A percentile compares a stretch with the other conserved stretches of the same genome.
phyloP scores from a whole-genome alignment of 2,797 vertebrate genomes.

The Artibeus jamaicensis region DNA sequence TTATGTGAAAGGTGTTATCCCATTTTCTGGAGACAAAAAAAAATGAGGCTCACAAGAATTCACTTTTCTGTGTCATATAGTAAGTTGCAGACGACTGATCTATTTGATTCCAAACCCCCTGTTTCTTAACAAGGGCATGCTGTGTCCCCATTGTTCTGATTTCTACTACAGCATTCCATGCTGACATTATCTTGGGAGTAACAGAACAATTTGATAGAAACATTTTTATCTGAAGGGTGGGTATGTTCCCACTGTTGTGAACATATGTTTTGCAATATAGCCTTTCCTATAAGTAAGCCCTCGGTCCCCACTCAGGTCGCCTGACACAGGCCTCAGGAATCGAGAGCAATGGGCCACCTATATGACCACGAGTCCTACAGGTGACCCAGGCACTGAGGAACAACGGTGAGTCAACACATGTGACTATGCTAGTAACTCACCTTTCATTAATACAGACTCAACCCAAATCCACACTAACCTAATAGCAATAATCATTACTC shows the following conservation, averaged over 20 bases:
- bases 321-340: too few species aligned
- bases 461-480: too few species aligned
- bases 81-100: neutral
- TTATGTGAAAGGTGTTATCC: neutral
- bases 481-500: too few species aligned
- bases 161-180: neutral
- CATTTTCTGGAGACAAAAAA: neutral
- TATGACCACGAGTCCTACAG: too few species aligned
- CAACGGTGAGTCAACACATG: too few species aligned
- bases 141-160: neutral
- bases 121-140: neutral
- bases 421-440: too few species aligned
- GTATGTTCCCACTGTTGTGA: neutral
- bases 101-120: neutral
- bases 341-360: too few species aligned
- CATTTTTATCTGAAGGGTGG: neutral
- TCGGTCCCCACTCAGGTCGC: too few species aligned
- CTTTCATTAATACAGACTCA: too few species aligned
- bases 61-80: neutral
- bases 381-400: too few species aligned
- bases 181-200: neutral
- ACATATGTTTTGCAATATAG: too few species aligned
- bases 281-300: too few species aligned
- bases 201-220: neutral
- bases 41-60: neutral